A percentile compares a stretch with the other conserved stretches of the same genome.
Conservation (phyloP, 2,113 vertebrate genomes). For the Turnix velox region DNA sequence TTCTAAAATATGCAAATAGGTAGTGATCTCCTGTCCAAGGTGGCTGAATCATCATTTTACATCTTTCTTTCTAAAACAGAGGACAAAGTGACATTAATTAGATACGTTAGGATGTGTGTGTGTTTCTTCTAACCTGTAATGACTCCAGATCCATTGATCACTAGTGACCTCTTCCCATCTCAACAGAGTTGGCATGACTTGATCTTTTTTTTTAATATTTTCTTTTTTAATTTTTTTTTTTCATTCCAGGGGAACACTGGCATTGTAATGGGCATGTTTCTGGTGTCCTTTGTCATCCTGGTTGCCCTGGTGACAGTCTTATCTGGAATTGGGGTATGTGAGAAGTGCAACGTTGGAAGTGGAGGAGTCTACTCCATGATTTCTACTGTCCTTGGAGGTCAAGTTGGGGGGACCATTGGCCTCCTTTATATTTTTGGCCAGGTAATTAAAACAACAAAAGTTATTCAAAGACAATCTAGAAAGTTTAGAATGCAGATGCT, state of each 20-base stretch:
- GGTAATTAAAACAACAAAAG: conserved; percentile 62
- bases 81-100: not conserved
- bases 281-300: conserved; percentile 88
- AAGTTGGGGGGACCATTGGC: conserved; percentile 86
- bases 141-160: not conserved
- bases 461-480: not conserved
- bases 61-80: not conserved
- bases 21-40: not conserved
- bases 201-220: not conserved
- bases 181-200: not conserved
- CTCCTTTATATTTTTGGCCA: conserved; percentile 96
- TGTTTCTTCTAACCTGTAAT: not conserved
- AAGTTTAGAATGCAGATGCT: not conserved
- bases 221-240: not conserved
- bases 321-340: conserved; percentile 89
- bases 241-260: conserved; percentile 89
- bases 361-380: conserved; percentile 97
- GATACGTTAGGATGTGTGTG: not conserved
- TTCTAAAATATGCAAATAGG: not conserved
- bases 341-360: conserved; percentile 80
- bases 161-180: not conserved
- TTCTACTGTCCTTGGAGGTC: conserved; percentile 87
- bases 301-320: conserved; percentile 91
- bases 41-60: not conserved
- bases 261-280: conserved; percentile 85